A percentile compares a stretch with the other conserved stretches of the same genome.
phyloP scores from a whole-genome alignment of 2,888 invertebrate species.

The Hypolimnas misippus region DNA sequence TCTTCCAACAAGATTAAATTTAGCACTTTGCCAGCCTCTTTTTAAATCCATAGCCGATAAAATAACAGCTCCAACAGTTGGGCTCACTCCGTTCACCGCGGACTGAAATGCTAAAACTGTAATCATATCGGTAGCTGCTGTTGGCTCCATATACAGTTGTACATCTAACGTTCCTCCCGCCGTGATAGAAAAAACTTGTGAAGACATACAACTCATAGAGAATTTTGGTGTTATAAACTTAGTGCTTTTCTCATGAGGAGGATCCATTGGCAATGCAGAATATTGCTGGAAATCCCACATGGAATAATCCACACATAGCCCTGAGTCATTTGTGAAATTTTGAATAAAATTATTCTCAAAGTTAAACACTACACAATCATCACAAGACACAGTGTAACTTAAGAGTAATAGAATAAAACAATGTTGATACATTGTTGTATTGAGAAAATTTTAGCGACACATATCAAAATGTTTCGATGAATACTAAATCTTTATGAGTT shows the following conservation, averaged over 20 bases:
- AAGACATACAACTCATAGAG: slow-evolving; percentile 53
- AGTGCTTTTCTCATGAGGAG: slow-evolving; percentile 47
- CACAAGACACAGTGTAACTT: slow-evolving; percentile 26
- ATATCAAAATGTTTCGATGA: slow-evolving; percentile 19
- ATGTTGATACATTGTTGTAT: slow-evolving; percentile 19
- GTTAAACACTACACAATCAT: slow-evolving; percentile 53
- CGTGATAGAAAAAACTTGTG: slow-evolving; percentile 51
- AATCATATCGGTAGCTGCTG: slow-evolving; percentile 44
- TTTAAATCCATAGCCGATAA: slow-evolving; percentile 28
- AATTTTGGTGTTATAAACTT: slow-evolving; percentile 51
- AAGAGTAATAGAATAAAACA: slow-evolving; percentile 29
- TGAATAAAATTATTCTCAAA: slow-evolving; percentile 54
- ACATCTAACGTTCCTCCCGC: slow-evolving; percentile 53
- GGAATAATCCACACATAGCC: slow-evolving; percentile 47
- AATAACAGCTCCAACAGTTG: slow-evolving; percentile 20
- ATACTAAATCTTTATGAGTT: slow-evolving; percentile 41
- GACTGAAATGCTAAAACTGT: slow-evolving; percentile 46
- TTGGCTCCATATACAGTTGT: slow-evolving; percentile 50
- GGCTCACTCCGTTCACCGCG: slow-evolving; percentile 35
- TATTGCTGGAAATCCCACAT: slow-evolving; percentile 54
- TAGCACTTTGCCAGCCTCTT: slow-evolving; percentile 50
- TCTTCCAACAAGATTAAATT: slow-evolving; percentile 39
- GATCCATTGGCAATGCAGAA: slow-evolving; percentile 45
- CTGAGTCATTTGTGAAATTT: slow-evolving; percentile 34
- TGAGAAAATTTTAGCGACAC: neutral